These are phyloP conservation scores for Drosophila oshimai DNA, from an alignment of 1,140 invertebrate genomes.

Conservation along the genomic window DNA sequence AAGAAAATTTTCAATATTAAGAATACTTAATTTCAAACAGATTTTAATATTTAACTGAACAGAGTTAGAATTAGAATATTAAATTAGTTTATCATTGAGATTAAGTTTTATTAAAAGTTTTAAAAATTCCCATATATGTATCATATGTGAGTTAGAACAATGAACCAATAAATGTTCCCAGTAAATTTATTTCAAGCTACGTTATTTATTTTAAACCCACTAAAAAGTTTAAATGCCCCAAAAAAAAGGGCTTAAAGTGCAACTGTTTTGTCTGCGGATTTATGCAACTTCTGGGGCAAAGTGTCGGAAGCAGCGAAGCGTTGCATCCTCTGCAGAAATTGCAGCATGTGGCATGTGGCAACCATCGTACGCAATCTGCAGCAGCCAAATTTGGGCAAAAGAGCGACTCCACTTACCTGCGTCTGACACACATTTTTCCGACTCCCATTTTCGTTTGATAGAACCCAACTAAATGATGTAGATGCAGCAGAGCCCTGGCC, in stretches of 20 bases:
- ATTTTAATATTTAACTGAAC: too few relatives aligned
- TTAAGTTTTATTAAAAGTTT: too few relatives aligned
- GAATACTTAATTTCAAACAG: too few relatives aligned
- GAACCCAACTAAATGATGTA: constrained; percentile 51
- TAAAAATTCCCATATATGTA: too few relatives aligned
- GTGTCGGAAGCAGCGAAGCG: constrained; percentile 61
- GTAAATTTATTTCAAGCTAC: neutral
- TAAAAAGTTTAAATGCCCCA: neutral
- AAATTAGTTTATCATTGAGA: too few relatives aligned
- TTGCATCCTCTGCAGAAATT: constrained; percentile 53
- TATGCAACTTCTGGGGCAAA: constrained; percentile 39
- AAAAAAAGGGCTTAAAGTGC: constrained; percentile 5
- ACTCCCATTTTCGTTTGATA: constrained; percentile 39
- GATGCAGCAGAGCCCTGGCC: neutral
- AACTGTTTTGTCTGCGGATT: constrained; percentile 22
- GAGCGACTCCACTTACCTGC: constrained; percentile 42
- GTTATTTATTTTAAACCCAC: neutral
- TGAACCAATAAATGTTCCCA: too few relatives aligned
- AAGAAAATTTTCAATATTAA: too few relatives aligned
- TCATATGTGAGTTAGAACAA: too few relatives aligned
- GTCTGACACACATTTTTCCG: constrained; percentile 63
- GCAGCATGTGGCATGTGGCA: constrained; percentile 48
- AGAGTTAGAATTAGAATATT: too few relatives aligned
- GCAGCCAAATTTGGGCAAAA: constrained; percentile 58
- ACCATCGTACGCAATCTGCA: constrained; percentile 21